A percentile compares a stretch with the other conserved stretches of the same genome.
Evolutionary conservation across 1,140 invertebrate species (phyloP).

Genomic region (Macrotrachela quadricornifera): DNA sequence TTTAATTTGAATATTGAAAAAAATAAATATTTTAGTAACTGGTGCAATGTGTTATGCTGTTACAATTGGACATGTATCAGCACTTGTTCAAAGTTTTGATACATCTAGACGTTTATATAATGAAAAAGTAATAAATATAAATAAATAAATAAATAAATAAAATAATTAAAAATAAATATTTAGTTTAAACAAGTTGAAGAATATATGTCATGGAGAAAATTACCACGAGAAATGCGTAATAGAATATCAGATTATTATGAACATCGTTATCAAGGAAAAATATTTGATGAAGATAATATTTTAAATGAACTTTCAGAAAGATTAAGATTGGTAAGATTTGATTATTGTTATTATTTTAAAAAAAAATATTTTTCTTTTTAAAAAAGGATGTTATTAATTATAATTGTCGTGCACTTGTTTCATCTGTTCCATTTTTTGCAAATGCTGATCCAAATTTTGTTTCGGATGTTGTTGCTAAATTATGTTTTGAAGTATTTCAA

Average conservation of each 20-base stretch:
- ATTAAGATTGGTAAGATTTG: constrained; percentile 59
- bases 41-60: constrained; percentile 74
- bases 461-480: constrained; percentile 84
- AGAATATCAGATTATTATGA: constrained; percentile 94
- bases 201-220: constrained; percentile 90
- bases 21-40: constrained; percentile 15
- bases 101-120: constrained; percentile 86
- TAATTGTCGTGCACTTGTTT: constrained; percentile 88
- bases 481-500: constrained; percentile 96
- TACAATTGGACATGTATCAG: constrained; percentile 89
- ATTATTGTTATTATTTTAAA: constrained; percentile 3
- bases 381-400: constrained; percentile 82
- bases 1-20: too few species aligned
- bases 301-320: constrained; percentile 86
- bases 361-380: background rate
- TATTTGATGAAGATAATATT: constrained; percentile 92
- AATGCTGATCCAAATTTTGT: constrained; percentile 95
- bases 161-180: constrained; percentile 4
- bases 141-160: background rate
- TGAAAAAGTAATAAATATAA: constrained; percentile 51
- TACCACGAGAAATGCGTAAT: constrained; percentile 77
- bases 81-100: constrained; percentile 90
- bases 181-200: constrained; percentile 73
- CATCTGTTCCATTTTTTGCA: constrained; percentile 91
- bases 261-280: constrained; percentile 92